Evolutionary conservation across 1,140 invertebrate species (phyloP), one percentile per base, ranked within the genome.

Genomic region (Halesus radiatus): DNA sequence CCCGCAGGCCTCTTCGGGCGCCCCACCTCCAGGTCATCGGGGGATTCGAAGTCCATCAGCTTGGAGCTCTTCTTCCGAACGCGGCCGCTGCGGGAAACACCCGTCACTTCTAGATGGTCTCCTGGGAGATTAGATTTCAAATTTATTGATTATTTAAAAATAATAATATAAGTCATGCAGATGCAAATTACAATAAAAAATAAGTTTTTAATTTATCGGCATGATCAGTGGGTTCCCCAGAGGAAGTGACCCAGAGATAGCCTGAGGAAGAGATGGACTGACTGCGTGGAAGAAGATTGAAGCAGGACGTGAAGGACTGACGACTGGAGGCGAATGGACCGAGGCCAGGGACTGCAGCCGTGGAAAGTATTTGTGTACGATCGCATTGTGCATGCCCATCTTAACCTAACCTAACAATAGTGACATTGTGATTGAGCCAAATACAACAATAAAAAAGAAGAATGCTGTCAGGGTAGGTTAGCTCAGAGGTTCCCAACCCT

Each of bases 21-120:
- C 54, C 91, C 89, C 23, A 88, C 88, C 62, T 91, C 92, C 70
- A 91, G 91, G 84, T 97, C 95, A 86, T 98, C 96, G 0, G 94
- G 94, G 0, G 95, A 96, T 85, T 98, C 96, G 89, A 97, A 98
- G 87, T 97, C 97, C 87, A 97, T 94, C 13, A 98, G 89, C 87
- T 98, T 98, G 0, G 96, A 97, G 7, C 97, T 98, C 87, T 98
- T 98, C 88, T 98, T 98, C 54, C 96, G 90, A 0, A 98, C 96
- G 60, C 96, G 90, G 20, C 96, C 96, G 85, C 96, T 97, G 72
- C 95, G 90, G 4, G 96, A 97, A 23, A 97, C 92, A 32, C 95
- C 95, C 64, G 94, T 95, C 22, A 96, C 94, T 89, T 96, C 94
- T 85, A 95, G 79, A n/a, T 75, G 37, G 20, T 76, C 74, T 64